These are phyloP conservation scores for Etheostoma perlongum DNA, from an alignment of 2,797 vertebrate species.

Conservation along the genomic window DNA sequence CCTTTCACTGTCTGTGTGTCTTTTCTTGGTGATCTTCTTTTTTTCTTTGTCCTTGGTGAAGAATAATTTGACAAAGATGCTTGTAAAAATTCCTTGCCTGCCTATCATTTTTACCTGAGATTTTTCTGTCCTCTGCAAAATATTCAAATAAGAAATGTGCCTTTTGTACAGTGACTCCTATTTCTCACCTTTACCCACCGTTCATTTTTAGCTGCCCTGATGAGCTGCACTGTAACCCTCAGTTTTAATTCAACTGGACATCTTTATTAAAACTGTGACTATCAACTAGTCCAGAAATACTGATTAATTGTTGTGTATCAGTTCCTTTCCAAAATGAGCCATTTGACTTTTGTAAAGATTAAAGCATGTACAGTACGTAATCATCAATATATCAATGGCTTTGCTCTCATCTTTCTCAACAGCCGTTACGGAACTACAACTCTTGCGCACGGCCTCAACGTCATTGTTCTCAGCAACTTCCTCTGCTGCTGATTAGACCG, in stretches of 20 bases:
- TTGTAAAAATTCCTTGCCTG: constrained; percentile 22
- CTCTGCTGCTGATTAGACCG: too few relatives aligned
- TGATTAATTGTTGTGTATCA: too few relatives aligned
- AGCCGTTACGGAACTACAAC: too few relatives aligned
- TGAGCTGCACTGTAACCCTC: background rate
- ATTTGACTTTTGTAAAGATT: background rate
- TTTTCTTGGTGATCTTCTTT: constrained; percentile 20
- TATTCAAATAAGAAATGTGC: constrained; percentile 15
- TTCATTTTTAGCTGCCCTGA: background rate
- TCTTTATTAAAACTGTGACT: background rate
- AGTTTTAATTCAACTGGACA: background rate
- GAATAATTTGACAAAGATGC: constrained; percentile 41
- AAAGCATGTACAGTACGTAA: too few relatives aligned
- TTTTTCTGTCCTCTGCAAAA: background rate
- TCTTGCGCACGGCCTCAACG: too few relatives aligned
- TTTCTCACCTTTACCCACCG: background rate
- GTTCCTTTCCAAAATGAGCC: background rate
- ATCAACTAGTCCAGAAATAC: too few relatives aligned
- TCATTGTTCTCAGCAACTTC: too few relatives aligned
- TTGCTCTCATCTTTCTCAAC: too few relatives aligned
- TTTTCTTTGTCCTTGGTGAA: constrained; percentile 24
- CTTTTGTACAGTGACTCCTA: background rate
- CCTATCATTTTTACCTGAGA: constrained; percentile 12
- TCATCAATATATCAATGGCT: background rate
- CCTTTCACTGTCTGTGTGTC: constrained; percentile 13